Conservation (phyloP, 2,888 invertebrate species). For the Clivina fossor region DNA sequence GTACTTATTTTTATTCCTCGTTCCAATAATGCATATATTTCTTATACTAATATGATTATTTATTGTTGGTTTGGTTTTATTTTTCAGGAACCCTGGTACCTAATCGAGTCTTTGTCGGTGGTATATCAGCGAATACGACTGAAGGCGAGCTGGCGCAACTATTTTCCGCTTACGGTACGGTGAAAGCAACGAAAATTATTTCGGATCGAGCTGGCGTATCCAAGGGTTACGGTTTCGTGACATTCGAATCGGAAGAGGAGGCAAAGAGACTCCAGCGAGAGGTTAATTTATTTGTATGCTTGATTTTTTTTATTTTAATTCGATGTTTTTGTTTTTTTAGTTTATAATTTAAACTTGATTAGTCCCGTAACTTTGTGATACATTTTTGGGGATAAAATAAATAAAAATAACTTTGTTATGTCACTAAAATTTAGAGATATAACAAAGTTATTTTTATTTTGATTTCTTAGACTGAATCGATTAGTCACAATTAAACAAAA, state of each 20-base stretch:
- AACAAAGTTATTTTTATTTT: too few relatives aligned
- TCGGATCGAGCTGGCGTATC: slow-evolving; percentile 93
- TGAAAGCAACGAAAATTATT: slow-evolving; percentile 92
- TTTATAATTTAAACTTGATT: too few relatives aligned
- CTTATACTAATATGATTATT: slow-evolving; percentile 7
- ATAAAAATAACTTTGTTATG: too few relatives aligned
- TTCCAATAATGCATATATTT: too few relatives aligned
- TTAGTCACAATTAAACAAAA: too few relatives aligned
- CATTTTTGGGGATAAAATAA: too few relatives aligned
- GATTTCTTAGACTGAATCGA: too few relatives aligned
- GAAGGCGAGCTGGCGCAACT: slow-evolving; percentile 89
- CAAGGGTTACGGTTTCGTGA: slow-evolving; percentile 86
- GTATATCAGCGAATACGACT: slow-evolving; percentile 90
- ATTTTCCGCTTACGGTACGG: slow-evolving; percentile 87
- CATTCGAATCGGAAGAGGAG: slow-evolving; percentile 86
- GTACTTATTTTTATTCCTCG: too few relatives aligned
- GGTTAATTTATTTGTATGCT: slow-evolving; percentile 53
- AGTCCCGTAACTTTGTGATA: too few relatives aligned
- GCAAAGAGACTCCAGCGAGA: slow-evolving; percentile 73
- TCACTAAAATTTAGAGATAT: too few relatives aligned
- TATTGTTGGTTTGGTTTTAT: slow-evolving; percentile 51
- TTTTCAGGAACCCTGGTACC: slow-evolving; percentile 79
- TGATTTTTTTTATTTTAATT: background rate
- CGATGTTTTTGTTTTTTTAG: slow-evolving; percentile 9
- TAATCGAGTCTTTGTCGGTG: slow-evolving; percentile 95